Percentiles rank a stretch among this genome's conserved stretches.
Evolutionary conservation across 2,888 invertebrate genomes (phyloP).

Genomic region (Drosophila fulvimacula): DNA sequence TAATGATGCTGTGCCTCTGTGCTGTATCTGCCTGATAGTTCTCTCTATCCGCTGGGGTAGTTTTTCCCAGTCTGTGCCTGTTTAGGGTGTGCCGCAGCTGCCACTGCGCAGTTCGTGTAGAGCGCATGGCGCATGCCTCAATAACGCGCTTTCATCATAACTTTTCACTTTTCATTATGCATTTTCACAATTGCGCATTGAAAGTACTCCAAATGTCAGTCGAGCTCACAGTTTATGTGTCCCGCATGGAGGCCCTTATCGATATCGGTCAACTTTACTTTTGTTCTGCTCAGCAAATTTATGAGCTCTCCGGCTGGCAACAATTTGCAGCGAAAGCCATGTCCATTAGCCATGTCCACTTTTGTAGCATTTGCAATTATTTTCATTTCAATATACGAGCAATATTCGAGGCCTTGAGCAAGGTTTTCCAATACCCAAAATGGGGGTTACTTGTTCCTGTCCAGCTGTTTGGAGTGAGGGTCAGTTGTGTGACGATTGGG

Average conservation of each 20-base stretch:
- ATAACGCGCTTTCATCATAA: conserved; percentile 68
- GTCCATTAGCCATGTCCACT: conserved; percentile 59
- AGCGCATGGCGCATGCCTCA: conserved; percentile 65
- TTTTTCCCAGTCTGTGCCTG: neutral
- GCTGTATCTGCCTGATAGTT: conserved; percentile 2
- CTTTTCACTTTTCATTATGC: conserved; percentile 68
- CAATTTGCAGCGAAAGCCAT: conserved; percentile 31
- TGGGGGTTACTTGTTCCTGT: conserved; percentile 39
- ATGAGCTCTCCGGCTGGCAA: conserved; percentile 42
- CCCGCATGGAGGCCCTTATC: conserved; percentile 58
- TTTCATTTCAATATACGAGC: conserved; percentile 30
- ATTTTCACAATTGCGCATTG: conserved; percentile 49
- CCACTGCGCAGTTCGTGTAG: conserved; percentile 64
- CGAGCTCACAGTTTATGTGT: conserved; percentile 37
- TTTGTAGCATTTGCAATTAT: conserved; percentile 66
- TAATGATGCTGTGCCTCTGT: conserved; percentile 51
- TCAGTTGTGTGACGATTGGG: conserved; percentile 43
- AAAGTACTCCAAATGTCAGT: conserved; percentile 33
- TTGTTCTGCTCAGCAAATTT: conserved; percentile 44
- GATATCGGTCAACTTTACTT: conserved; percentile 37
- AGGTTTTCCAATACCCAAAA: conserved; percentile 13
- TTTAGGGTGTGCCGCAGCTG: conserved; percentile 55
- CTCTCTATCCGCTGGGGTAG: conserved; percentile 3
- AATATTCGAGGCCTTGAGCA: conserved; percentile 19
- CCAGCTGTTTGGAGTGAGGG: conserved; percentile 15